These are phyloP conservation scores for Mustela lutreola DNA, from an alignment of 2,113 vertebrate species.

Conservation along the genomic window DNA sequence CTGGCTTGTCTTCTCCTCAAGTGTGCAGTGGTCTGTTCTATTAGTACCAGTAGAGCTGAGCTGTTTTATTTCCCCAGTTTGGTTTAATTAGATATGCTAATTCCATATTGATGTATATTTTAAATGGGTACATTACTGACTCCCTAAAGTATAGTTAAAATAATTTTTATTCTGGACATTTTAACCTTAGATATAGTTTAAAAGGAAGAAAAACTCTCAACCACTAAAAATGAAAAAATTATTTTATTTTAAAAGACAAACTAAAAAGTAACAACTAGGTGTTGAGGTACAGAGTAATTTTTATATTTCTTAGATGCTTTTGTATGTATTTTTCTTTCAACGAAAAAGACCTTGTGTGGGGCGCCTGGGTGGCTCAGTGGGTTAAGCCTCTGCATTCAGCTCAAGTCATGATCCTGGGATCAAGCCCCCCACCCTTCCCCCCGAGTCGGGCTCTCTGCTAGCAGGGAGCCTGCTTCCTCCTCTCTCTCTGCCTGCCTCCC, in stretches of 20 bases:
- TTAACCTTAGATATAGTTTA: not conserved
- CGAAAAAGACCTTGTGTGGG: not conserved
- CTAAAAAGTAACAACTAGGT: not conserved
- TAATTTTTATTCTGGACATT: not conserved
- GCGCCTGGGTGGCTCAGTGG: too few species aligned
- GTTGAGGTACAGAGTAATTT: not conserved
- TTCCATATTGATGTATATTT: not conserved
- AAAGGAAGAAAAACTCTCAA: not conserved
- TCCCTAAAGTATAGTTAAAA: not conserved
- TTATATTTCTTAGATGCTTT: not conserved
- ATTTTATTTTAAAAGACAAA: constrained; percentile 41
- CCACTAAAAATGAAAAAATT: not conserved
- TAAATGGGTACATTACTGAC: not conserved
- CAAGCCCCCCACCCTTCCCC: too few species aligned
- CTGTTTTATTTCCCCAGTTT: not conserved
- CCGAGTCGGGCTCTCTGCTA: too few species aligned
- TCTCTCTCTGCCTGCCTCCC: too few species aligned
- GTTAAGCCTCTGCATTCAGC: too few species aligned
- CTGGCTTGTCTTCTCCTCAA: not conserved
- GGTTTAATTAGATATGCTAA: not conserved
- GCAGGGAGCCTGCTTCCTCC: too few species aligned
- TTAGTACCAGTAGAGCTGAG: not conserved
- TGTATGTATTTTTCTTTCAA: not conserved
- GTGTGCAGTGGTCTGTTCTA: not conserved
- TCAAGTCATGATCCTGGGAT: too few species aligned